Conservation (phyloP, 2,888 invertebrate genomes). For the Temnothorax rugatulus region DNA sequence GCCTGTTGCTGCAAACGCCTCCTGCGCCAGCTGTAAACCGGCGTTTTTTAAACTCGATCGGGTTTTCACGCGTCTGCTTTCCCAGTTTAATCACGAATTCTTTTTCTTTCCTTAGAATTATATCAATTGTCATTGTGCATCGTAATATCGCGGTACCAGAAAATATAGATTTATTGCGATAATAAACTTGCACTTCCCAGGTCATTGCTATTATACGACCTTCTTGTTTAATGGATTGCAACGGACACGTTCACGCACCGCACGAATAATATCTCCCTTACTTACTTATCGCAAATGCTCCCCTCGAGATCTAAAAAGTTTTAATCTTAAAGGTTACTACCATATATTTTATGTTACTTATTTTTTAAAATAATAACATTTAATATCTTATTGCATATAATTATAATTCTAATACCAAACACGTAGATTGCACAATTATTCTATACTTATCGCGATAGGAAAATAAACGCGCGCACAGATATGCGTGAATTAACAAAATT, state of each 20-base stretch:
- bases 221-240: background rate
- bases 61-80: background rate
- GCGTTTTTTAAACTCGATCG: background rate
- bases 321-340: no score
- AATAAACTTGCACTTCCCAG: background rate
- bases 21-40: background rate
- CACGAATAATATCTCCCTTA: no score
- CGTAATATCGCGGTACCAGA: background rate
- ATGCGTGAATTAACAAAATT: background rate
- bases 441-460: background rate
- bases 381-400: background rate
- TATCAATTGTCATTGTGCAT: background rate
- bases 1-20: slow-evolving; percentile 56
- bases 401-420: background rate
- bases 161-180: background rate
- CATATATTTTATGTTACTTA: background rate
- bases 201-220: background rate
- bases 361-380: background rate
- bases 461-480: background rate
- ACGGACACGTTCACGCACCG: background rate
- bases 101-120: background rate
- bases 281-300: no score
- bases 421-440: background rate
- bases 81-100: background rate
- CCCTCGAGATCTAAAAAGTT: no score